These are phyloP conservation scores for Carterocephalus palaemon DNA, from an alignment of 2,888 invertebrate genomes.

Conservation along the genomic window DNA sequence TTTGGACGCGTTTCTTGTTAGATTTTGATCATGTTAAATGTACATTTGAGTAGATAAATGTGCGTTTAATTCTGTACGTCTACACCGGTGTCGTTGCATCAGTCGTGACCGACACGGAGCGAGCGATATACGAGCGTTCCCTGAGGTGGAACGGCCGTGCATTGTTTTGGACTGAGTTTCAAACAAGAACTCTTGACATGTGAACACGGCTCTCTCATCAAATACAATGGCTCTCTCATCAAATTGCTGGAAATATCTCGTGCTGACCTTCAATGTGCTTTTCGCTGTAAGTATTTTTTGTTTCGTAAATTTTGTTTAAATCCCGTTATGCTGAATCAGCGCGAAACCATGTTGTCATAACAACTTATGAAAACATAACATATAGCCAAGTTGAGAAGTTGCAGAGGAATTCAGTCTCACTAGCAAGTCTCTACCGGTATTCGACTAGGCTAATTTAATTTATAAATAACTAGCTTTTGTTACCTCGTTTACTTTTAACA, in stretches of 20 bases:
- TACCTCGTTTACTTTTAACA: conserved; percentile 27
- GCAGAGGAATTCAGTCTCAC: conserved; percentile 3
- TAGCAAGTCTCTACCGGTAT: conserved; percentile 5
- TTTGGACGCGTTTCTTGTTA: conserved; percentile 17
- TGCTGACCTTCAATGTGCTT: conserved; percentile 68
- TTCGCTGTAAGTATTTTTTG: conserved; percentile 66
- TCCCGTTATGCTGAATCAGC: conserved; percentile 43
- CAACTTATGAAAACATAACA: conserved; percentile 44
- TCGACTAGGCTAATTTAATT: conserved; percentile 5
- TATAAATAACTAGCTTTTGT: conserved; percentile 26
- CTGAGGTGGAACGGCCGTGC: conserved; percentile 64
- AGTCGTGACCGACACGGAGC: conserved; percentile 43
- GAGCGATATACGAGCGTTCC: conserved; percentile 58
- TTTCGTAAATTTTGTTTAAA: conserved; percentile 33
- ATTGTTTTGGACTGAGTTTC: conserved; percentile 65
- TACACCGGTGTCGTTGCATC: conserved; percentile 60
- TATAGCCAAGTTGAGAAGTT: neutral
- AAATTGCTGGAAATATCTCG: conserved; percentile 75
- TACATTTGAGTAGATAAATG: conserved; percentile 40
- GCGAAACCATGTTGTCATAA: conserved; percentile 60
- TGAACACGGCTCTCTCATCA: too few species aligned
- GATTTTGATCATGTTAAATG: conserved; percentile 24
- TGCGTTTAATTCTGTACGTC: conserved; percentile 64
- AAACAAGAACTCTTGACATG: conserved; percentile 64
- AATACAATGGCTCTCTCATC: conserved; percentile 68